Evolutionary conservation across 64 coral and sea anemone species (phyloP), one percentile per base, ranked within the genome.

Genomic region (Hydrozoanthus tunicans): DNA sequence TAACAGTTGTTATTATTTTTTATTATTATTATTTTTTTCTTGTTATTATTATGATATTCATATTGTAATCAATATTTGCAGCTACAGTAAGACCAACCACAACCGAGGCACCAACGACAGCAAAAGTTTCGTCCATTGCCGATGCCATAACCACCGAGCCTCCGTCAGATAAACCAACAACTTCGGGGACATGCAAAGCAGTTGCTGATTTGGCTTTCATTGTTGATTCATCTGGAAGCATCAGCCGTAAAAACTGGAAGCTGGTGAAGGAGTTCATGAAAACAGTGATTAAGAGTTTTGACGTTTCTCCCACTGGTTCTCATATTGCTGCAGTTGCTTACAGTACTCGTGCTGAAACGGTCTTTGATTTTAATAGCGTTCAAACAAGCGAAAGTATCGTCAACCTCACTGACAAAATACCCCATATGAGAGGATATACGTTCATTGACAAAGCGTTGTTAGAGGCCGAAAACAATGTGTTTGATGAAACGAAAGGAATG

Each of bases 141-240:
- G 9, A 51, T 53, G 53, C 72, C 43, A 76, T 25, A 13, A 76
- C 72, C 14, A 52, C 32, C 8, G 27, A 9, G 10, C 72, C 72
- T 76, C 27, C 72, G 9, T 12, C 72, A 12, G 72, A 76, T 24
- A 26, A 8, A 4, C 81, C 81, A 3, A 67, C 62, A 6, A 11
- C 53, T 14, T 66, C 66, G 12, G 32, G 13, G 10, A 3, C n/a
- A 23, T 90, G 89, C 15, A 79, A 79, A 56, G 89, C 60, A 63
- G 3, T 26, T 6, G 77, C 57, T 3, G 89, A 90, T 53, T 65
- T 90, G 14, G 89, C 72, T 4, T 76, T 76, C 10, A 76, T 76
- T 51, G 24, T 76, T 8, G 72, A 76, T 51, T 76, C 72, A 59
- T 90, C 89, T 66, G 89, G 89, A 55, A 90, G 89, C 64, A 90